Base-by-base conservation (phyloP, 2,797 vertebrate genomes). In the Coregonus suidteri region DNA sequence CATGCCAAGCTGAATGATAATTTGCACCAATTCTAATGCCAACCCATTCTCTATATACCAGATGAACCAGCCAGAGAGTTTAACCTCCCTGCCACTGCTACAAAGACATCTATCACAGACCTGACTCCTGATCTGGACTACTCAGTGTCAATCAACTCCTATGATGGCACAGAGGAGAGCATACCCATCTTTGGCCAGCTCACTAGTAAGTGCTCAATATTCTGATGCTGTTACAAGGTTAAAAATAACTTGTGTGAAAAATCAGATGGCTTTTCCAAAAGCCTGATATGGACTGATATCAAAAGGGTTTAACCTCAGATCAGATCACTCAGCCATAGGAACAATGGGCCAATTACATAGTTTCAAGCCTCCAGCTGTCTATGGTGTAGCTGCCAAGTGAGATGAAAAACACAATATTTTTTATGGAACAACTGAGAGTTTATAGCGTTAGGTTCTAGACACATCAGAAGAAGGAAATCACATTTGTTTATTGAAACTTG, bases 121-220 rank as follows among this genome's bases (percentile, higher is more conserved):
- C 93, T 99, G 85, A 95, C 88, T 85, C 93, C 97, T 91, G 97
- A 97, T 86, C 7, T 94, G 91, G 96, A 98, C 80, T 99, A 99
- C 85, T 91, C 96, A 14, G 97, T 99, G 82, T 97, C 96, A 83
- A 96, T 99, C 90, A 89, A 87, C 91, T 96, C 98, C 72, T 98
- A 91, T 86, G 75, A 96, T 80, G 91, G 96, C 73, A 84, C 84
- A 79, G 96, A 98, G 81, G 98, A 99, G 91, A 99, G 98, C 85
- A 90, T 98, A 83, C 95, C 97, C 83, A 96, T 99, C 86, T 97
- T 96, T 94, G 98, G 98, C 79, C 97, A 98, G 81, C 86, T 99
- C 80, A 99, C 98, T 91, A 98, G 98, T 99, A 95, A 96, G 97
- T 94, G 66, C 18, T 80, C 13, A 70, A 18, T 14, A 34, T 13